These are phyloP conservation scores for Pangasius larnaudii DNA, from an alignment of 2,797 vertebrate species.

Conservation along the genomic window DNA sequence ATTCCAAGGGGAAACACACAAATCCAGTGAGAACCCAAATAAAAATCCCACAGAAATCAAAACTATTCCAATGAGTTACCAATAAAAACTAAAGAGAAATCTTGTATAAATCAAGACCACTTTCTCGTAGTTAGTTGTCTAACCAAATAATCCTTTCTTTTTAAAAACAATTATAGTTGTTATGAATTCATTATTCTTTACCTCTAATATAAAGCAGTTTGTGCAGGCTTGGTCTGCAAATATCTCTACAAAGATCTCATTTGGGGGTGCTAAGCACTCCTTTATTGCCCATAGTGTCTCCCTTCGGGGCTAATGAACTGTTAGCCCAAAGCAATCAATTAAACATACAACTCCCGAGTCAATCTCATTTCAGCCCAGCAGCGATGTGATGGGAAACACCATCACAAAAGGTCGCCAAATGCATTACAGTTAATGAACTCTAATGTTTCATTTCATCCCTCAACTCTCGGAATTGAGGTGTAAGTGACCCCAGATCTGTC, in stretches of 20 bases:
- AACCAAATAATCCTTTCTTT: neutral
- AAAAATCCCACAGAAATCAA: neutral
- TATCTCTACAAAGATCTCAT: conserved; percentile 11
- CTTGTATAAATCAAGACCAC: neutral
- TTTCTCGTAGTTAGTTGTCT: neutral
- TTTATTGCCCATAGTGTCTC: conserved; percentile 12
- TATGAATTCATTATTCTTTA: conserved; percentile 12
- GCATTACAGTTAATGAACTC: conserved; percentile 34
- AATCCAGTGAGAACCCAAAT: neutral
- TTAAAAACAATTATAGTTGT: neutral
- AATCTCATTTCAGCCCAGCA: conserved; percentile 13
- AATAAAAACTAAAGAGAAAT: neutral
- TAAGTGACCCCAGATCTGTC: conserved; percentile 20
- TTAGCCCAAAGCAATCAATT: conserved; percentile 33
- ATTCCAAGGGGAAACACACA: neutral
- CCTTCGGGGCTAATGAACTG: conserved; percentile 32
- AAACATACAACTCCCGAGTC: conserved; percentile 30
- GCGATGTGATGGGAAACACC: neutral
- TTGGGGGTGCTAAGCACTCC: conserved; percentile 7
- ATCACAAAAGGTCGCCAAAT: conserved; percentile 21
- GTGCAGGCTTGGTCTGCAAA: neutral
- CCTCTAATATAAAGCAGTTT: neutral
- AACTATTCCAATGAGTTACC: neutral
- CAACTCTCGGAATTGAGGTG: conserved; percentile 23
- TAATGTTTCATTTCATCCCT: conserved; percentile 40